Conservation (phyloP, 2,797 vertebrate genomes). For the Chrysocyon brachyurus region DNA sequence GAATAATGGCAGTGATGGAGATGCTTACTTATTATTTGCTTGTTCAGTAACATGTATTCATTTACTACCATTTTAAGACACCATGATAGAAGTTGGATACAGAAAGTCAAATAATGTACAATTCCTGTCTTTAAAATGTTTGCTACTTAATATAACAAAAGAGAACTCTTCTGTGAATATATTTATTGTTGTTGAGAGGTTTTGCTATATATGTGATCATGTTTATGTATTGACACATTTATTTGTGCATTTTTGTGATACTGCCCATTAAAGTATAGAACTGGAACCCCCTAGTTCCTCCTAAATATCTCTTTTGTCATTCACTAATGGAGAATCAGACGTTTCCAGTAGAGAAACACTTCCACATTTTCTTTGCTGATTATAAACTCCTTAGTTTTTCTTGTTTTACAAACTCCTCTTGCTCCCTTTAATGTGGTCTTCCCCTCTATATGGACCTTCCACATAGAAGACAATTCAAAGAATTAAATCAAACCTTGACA, state of each 20-base stretch:
- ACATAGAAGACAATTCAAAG: not conserved
- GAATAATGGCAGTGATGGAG: not conserved
- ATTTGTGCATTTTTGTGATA: not conserved
- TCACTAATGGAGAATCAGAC: not conserved
- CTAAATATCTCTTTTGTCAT: not conserved
- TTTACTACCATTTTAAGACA: not conserved
- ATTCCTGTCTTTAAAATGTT: slow-evolving; percentile 5
- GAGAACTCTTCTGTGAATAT: not conserved
- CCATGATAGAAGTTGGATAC: not conserved
- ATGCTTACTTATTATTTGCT: not conserved
- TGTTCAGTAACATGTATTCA: not conserved
- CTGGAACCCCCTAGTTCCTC: not conserved
- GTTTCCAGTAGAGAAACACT: not conserved
- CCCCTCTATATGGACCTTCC: not conserved
- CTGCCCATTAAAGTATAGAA: not conserved
- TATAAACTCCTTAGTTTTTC: not conserved
- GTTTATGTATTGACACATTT: not conserved
- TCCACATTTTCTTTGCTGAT: not conserved
- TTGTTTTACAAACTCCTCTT: not conserved
- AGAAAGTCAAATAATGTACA: not conserved
- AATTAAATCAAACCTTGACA: not conserved
- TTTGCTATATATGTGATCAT: not conserved
- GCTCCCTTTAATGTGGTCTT: not conserved
- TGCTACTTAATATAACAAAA: not conserved
- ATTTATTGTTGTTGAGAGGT: not conserved